A percentile compares a stretch with the other conserved stretches of the same genome.
Conservation (phyloP, 1,140 invertebrate genomes). For the Delia radicum region DNA sequence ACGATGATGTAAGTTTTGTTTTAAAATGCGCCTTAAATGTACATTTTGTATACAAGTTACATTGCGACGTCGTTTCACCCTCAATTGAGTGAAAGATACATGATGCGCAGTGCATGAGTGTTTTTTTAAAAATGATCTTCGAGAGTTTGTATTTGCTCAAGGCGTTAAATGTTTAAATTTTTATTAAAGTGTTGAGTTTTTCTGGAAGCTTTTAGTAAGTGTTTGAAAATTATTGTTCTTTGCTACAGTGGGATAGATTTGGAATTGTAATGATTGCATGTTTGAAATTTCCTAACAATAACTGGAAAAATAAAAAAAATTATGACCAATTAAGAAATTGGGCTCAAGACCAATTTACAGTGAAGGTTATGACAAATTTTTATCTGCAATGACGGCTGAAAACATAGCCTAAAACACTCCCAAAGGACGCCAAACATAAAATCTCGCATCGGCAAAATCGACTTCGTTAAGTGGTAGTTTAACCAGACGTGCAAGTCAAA, state of each 20-base stretch:
- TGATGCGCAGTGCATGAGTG: not conserved
- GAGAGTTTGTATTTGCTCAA: not conserved
- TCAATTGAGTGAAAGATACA: slow-evolving; percentile 2
- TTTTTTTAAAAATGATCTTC: not conserved
- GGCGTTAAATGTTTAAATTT: not conserved
- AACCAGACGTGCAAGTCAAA: too few species aligned
- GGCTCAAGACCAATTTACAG: too few species aligned
- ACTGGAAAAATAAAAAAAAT: too few species aligned
- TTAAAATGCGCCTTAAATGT: not conserved
- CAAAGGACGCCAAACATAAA: too few species aligned
- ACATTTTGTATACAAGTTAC: not conserved
- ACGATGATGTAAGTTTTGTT: slow-evolving; percentile 13
- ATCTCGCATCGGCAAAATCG: too few species aligned
- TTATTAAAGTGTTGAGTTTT: slow-evolving; percentile 15
- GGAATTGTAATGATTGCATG: too few species aligned
- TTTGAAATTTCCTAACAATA: too few species aligned
- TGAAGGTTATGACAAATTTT: too few species aligned
- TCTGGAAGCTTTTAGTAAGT: slow-evolving; percentile 11
- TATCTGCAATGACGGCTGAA: too few species aligned
- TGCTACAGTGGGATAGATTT: not conserved
- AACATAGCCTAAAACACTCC: too few species aligned
- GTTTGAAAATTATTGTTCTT: not conserved
- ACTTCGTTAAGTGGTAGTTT: too few species aligned
- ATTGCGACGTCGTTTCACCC: slow-evolving; percentile 7
- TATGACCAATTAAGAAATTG: too few species aligned